A percentile compares a stretch with the other conserved stretches of the same genome.
Conservation (phyloP, 2,888 invertebrate species). For the Exephanes ischioxanthus region DNA sequence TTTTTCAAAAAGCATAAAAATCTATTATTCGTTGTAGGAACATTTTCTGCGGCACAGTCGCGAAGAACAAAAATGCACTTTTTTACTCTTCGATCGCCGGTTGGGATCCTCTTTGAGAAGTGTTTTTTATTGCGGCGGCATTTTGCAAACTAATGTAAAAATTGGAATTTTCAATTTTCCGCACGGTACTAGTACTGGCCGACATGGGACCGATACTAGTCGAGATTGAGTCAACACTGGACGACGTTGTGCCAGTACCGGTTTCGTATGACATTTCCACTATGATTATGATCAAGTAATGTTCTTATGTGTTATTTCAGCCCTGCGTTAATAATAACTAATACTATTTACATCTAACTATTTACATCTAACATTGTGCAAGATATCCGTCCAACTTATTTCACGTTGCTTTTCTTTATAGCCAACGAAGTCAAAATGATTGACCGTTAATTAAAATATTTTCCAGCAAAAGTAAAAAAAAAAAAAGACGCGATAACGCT, state of each 20-base stretch:
- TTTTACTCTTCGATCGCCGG: neutral
- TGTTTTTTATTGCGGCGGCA: too few species aligned
- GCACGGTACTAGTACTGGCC: neutral
- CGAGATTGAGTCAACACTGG: too few species aligned
- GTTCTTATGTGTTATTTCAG: too few species aligned
- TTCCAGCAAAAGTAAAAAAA: neutral
- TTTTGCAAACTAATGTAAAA: too few species aligned
- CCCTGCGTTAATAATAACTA: too few species aligned
- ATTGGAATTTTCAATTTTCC: neutral
- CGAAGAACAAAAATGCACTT: neutral
- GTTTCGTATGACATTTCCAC: too few species aligned
- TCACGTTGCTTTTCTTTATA: neutral
- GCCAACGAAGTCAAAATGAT: neutral
- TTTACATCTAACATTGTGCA: neutral
- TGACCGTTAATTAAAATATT: neutral
- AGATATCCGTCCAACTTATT: neutral
- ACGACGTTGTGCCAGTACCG: too few species aligned
- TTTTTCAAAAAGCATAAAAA: neutral
- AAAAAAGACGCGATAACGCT: neutral
- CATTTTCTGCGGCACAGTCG: neutral
- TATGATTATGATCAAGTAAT: too few species aligned
- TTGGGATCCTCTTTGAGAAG: too few species aligned
- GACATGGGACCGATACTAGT: too few species aligned
- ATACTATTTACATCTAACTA: neutral
- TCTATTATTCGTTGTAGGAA: neutral